These are phyloP conservation scores for Acanthurus tractus DNA, from an alignment of 2,797 vertebrate genomes.

Conservation along the genomic window DNA sequence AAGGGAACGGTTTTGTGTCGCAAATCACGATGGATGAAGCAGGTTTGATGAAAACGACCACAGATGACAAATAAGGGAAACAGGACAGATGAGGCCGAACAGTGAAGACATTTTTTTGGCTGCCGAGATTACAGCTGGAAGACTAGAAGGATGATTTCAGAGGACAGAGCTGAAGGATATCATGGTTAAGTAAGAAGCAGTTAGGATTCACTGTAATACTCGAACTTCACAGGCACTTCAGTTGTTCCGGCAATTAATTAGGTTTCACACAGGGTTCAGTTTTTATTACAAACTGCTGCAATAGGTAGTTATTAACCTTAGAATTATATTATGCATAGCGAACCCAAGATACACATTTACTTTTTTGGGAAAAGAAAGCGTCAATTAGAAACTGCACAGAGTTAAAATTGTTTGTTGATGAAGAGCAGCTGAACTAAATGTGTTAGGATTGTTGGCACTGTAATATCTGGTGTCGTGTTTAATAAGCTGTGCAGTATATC, in stretches of 20 bases:
- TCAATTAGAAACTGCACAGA: neutral
- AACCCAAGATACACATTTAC: neutral
- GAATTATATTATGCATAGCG: neutral
- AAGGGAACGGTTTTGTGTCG: neutral
- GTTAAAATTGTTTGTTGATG: neutral
- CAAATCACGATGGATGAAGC: neutral
- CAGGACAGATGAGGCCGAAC: too few relatives aligned
- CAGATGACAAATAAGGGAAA: neutral
- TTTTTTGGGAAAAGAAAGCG: neutral
- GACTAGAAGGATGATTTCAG: neutral
- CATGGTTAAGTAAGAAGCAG: neutral
- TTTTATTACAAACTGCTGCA: neutral
- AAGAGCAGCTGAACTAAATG: neutral
- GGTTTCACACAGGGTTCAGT: neutral
- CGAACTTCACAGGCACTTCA: neutral
- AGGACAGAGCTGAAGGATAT: neutral
- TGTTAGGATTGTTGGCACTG: neutral
- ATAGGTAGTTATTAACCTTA: neutral
- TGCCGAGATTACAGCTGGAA: neutral
- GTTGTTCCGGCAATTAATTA: neutral
- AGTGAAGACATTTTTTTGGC: neutral
- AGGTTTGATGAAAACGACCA: neutral
- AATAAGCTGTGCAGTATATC: constrained; percentile 20
- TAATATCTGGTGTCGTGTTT: neutral
- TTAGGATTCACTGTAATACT: neutral